Conservation (phyloP, 2,797 vertebrate genomes). For the Schizothorax lantsangensis region DNA sequence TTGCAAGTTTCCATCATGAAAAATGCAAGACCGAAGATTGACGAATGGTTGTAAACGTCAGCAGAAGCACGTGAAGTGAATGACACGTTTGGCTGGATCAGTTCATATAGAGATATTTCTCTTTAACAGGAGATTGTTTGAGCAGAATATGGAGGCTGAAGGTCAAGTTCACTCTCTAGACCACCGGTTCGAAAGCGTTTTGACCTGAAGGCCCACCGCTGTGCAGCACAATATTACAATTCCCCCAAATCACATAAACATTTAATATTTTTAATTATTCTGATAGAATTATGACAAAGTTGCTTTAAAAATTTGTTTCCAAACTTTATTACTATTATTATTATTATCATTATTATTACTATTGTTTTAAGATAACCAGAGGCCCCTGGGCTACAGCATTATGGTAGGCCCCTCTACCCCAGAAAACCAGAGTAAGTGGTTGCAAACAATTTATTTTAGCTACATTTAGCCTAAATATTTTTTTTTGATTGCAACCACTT, state of each 20-base stretch:
- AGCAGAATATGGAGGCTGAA: not conserved
- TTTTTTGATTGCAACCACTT: too few relatives aligned
- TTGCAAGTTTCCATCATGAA: slow-evolving; percentile 12
- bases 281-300: not conserved
- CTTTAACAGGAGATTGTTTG: not conserved
- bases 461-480: too few relatives aligned
- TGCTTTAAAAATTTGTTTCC: not conserved
- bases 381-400: too few relatives aligned
- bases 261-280: too few relatives aligned
- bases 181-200: not conserved
- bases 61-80: not conserved
- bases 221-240: too few relatives aligned
- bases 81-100: not conserved
- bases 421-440: too few relatives aligned
- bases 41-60: not conserved
- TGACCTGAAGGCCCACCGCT: not conserved
- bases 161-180: not conserved
- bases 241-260: too few relatives aligned
- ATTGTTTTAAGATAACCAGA: too few relatives aligned
- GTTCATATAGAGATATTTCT: not conserved
- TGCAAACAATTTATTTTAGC: too few relatives aligned
- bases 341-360: too few relatives aligned
- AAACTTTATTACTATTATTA: not conserved
- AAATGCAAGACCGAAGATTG: slow-evolving; percentile 7
- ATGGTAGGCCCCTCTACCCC: too few relatives aligned